Conservation (phyloP, 2,797 vertebrate genomes). For the Danionella dracula region DNA sequence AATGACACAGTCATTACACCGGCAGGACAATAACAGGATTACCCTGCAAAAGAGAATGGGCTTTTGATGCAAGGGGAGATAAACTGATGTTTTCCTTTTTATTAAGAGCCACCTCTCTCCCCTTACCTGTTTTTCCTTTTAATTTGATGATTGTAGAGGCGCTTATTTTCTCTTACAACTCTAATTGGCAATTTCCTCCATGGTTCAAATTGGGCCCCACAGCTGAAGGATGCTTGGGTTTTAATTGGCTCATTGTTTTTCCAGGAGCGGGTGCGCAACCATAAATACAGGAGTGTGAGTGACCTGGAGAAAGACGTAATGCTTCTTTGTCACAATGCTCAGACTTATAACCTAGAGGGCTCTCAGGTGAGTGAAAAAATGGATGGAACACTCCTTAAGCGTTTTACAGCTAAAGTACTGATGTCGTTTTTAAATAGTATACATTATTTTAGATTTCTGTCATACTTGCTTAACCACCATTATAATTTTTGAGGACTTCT, state of each 20-base stretch:
- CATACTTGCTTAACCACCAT: too few relatives aligned
- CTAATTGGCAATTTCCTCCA: neutral
- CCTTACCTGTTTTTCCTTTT: neutral
- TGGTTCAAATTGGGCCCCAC: neutral
- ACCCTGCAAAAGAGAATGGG: neutral
- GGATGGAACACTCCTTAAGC: neutral
- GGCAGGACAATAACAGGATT: constrained; percentile 3
- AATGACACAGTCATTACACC: constrained; percentile 14
- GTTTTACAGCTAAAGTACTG: too few relatives aligned
- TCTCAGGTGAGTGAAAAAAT: constrained; percentile 82
- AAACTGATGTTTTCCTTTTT: neutral
- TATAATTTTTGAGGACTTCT: too few relatives aligned
- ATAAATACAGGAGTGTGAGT: constrained; percentile 91
- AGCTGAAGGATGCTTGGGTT: neutral
- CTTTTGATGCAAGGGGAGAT: constrained; percentile 1
- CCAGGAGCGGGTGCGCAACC: constrained; percentile 95
- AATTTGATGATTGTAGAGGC: neutral
- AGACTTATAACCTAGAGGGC: constrained; percentile 96
- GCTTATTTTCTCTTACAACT: neutral
- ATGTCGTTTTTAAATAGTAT: too few relatives aligned
- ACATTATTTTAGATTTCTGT: too few relatives aligned
- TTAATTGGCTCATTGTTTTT: constrained; percentile 13
- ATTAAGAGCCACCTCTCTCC: neutral
- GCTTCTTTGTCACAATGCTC: constrained; percentile 95
- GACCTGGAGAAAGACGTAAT: constrained; percentile 95